Percentiles rank a stretch among this genome's conserved stretches.
Evolutionary conservation across 1,140 invertebrate species (phyloP).

Genomic region (Drosophila dunni): DNA sequence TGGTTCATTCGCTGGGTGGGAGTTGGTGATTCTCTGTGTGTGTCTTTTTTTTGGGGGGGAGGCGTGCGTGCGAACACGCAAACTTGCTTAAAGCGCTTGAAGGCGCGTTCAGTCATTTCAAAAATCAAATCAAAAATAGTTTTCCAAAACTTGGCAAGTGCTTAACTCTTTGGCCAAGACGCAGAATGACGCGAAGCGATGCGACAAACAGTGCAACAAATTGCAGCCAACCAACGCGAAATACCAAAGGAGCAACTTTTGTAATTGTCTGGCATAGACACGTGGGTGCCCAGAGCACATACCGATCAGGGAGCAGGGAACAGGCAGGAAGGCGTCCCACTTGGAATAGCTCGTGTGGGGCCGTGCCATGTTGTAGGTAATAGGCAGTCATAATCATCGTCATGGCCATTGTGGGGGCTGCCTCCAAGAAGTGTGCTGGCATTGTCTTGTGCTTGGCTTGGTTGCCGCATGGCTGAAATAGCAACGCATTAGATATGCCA

Average conservation of each 20-base stretch:
- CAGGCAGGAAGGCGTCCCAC: conserved; percentile 12
- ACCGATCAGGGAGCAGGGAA: background rate
- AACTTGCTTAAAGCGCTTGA: conserved; percentile 51
- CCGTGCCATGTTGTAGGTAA: conserved; percentile 53
- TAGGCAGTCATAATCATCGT: conserved; percentile 65
- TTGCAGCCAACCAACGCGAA: conserved; percentile 52
- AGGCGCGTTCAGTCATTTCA: conserved; percentile 67
- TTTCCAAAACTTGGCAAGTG: conserved; percentile 73
- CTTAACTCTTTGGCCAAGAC: conserved; percentile 62
- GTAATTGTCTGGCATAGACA: conserved; percentile 75
- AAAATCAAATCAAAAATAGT: conserved; percentile 83
- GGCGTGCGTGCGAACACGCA: conserved; percentile 39
- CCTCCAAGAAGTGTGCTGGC: conserved; percentile 36
- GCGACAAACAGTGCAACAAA: conserved; percentile 82
- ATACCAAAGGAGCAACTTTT: conserved; percentile 69
- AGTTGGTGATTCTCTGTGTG: background rate
- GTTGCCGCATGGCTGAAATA: conserved; percentile 44
- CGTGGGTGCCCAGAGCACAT: conserved; percentile 53
- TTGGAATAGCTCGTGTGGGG: conserved; percentile 16
- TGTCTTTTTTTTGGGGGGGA: conserved; percentile 5
- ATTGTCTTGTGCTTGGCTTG: conserved; percentile 43
- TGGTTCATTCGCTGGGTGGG: background rate
- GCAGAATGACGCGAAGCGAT: conserved; percentile 39
- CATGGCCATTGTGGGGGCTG: conserved; percentile 45
- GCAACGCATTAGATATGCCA: conserved; percentile 46